Conservation (phyloP, 2,888 invertebrate genomes). For the Tridacna crocea region DNA sequence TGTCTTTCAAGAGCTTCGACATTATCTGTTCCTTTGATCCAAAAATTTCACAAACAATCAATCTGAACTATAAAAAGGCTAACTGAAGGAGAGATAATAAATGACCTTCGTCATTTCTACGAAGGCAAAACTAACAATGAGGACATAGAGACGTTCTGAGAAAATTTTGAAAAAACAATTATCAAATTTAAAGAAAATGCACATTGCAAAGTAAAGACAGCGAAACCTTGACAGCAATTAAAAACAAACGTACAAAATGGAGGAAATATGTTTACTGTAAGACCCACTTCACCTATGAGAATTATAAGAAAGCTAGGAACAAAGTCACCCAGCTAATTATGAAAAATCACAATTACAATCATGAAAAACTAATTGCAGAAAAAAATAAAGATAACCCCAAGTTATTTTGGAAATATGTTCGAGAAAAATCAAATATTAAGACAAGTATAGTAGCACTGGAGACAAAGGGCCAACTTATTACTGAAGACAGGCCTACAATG, state of each 20-base stretch:
- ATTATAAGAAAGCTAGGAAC: neutral
- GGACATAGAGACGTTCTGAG: neutral
- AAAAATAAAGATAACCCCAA: neutral
- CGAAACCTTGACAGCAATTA: neutral
- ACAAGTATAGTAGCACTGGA: neutral
- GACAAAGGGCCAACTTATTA: neutral
- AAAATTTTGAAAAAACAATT: neutral
- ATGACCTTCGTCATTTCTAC: neutral
- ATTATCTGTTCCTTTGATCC: too few relatives aligned
- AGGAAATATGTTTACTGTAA: neutral
- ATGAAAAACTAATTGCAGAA: neutral
- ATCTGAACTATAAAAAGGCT: neutral
- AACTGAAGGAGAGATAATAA: neutral
- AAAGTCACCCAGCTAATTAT: neutral
- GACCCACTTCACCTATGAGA: neutral
- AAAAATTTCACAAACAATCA: neutral
- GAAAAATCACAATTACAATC: neutral
- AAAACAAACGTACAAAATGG: neutral
- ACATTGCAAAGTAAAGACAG: neutral
- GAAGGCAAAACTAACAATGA: neutral
- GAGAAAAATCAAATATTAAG: neutral
- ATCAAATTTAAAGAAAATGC: neutral
- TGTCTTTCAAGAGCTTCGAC: too few relatives aligned
- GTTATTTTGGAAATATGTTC: constrained; percentile 1
- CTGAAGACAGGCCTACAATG: too few relatives aligned